phyloP scores from a whole-genome alignment of 2,113 vertebrate genomes.

The Glaucomys volans region DNA sequence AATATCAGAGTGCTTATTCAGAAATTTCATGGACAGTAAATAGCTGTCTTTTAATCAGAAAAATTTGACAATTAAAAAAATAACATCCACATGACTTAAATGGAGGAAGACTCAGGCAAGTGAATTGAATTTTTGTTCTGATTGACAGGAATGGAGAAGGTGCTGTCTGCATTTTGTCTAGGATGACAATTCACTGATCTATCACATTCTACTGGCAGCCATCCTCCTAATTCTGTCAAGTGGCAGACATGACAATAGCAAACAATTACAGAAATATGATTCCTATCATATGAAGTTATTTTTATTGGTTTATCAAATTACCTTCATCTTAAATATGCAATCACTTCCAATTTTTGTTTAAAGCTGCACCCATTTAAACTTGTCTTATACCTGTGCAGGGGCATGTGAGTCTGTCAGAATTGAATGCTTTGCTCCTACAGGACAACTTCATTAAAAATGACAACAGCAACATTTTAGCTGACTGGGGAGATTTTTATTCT shows the following conservation, averaged over 20 bases:
- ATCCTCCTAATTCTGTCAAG: background rate
- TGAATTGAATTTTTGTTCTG: constrained; percentile 53
- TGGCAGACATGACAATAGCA: background rate
- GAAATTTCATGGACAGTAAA: background rate
- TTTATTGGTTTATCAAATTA: constrained; percentile 49
- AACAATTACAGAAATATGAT: background rate
- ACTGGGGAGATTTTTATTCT: constrained; percentile 74
- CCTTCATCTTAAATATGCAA: background rate
- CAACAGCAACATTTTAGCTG: constrained; percentile 74
- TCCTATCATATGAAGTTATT: background rate
- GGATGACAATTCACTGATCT: background rate
- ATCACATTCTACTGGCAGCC: background rate
- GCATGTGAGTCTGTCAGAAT: constrained; percentile 18
- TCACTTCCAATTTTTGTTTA: constrained; percentile 48
- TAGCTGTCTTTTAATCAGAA: background rate
- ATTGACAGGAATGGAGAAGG: background rate
- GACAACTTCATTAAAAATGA: constrained; percentile 71
- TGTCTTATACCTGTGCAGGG: background rate
- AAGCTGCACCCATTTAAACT: background rate
- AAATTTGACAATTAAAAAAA: constrained; percentile 48
- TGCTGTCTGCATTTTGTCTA: background rate
- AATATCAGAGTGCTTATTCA: background rate
- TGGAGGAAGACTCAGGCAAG: background rate
- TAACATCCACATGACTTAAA: background rate
- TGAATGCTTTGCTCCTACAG: background rate